Evolutionary conservation across 1,140 invertebrate genomes (phyloP).

Genomic region (Batillaria attramentaria): DNA sequence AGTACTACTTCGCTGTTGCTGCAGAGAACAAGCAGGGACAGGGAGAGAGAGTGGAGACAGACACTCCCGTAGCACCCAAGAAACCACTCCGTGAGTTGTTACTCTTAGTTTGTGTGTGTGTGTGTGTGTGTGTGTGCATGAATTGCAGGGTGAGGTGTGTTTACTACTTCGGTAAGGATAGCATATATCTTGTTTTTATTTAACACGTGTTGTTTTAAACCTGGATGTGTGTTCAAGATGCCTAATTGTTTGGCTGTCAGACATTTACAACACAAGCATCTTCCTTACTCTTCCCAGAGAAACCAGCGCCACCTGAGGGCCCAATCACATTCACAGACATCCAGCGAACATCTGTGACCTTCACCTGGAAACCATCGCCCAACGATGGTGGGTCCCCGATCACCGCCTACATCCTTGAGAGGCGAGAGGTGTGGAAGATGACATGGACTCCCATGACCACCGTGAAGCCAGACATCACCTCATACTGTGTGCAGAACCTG

Average conservation of each 20-base stretch:
- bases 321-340: conserved; percentile 64
- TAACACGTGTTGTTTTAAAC: no score
- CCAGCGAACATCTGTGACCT: conserved; percentile 70
- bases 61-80: conserved; percentile 79
- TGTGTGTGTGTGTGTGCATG: no score
- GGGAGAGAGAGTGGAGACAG: conserved; percentile 92
- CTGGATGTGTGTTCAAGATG: no score
- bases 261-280: no score
- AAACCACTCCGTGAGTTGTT: conserved; percentile 56
- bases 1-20: conserved; percentile 96
- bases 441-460: conserved; percentile 54
- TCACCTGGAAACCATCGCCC: conserved; percentile 78
- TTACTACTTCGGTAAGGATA: no score
- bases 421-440: conserved; percentile 74
- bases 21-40: conserved; percentile 95
- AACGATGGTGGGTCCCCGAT: conserved; percentile 92
- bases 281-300: conserved; percentile 44
- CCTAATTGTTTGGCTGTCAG: no score
- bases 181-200: no score
- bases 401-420: conserved; percentile 96
- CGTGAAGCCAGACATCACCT: conserved; percentile 49
- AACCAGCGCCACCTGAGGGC: conserved; percentile 79
- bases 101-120: no score
- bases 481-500: conserved; percentile 72
- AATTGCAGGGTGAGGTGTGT: no score